Conservation (phyloP, 1,140 invertebrate genomes). For the Aphidius gifuensis region DNA sequence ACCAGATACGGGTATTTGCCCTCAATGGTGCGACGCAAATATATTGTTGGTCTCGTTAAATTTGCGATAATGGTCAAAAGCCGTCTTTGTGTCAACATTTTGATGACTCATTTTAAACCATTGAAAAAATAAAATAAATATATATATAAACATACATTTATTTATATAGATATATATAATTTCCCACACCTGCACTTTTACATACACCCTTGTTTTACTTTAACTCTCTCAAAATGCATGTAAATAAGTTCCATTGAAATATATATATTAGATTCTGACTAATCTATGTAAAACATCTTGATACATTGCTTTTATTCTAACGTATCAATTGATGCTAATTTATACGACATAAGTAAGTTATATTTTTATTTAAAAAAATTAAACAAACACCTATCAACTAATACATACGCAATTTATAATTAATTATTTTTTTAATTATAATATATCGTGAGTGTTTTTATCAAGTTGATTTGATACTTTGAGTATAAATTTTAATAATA, state of each 20-base stretch:
- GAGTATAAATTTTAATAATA: too few species aligned
- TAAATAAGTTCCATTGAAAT: slow-evolving; percentile 13
- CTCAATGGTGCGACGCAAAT: slow-evolving; percentile 17
- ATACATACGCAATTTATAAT: too few species aligned
- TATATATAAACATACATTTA: too few species aligned
- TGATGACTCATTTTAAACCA: slow-evolving; percentile 24
- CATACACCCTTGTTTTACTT: too few species aligned
- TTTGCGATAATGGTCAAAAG: slow-evolving; percentile 15
- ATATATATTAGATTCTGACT: not conserved
- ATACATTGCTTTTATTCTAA: slow-evolving; percentile 6
- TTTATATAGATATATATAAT: too few species aligned
- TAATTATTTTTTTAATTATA: too few species aligned
- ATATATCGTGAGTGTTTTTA: too few species aligned
- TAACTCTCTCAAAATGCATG: not conserved
- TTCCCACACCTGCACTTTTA: too few species aligned
- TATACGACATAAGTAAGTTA: not conserved
- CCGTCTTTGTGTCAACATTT: slow-evolving; percentile 20
- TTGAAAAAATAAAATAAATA: too few species aligned
- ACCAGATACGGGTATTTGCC: slow-evolving; percentile 24
- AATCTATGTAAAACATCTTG: not conserved
- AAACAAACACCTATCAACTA: too few species aligned
- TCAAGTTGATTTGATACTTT: too few species aligned
- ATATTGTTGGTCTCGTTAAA: slow-evolving; percentile 20
- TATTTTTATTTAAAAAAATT: too few species aligned
- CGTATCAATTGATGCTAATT: slow-evolving; percentile 11